Base-by-base conservation (phyloP, 2,888 invertebrate genomes). In the Heteromyza rotundicornis region DNA sequence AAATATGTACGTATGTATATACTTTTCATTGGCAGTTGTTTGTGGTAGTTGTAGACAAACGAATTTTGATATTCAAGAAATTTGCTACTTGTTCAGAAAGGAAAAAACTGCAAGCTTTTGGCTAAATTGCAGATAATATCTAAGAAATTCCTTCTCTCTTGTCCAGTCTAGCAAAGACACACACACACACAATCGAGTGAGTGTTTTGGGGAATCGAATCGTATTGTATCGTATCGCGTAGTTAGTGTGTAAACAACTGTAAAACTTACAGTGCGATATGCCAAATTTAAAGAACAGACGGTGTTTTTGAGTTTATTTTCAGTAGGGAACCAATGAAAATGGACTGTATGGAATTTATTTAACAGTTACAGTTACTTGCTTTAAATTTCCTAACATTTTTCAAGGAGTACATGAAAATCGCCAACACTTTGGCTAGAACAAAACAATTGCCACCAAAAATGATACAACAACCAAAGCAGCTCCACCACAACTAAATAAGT, bases 1-100 rank as follows among this genome's bases (percentile, higher is more conserved):
- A n/a, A n/a, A n/a, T n/a, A n/a, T n/a, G n/a, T n/a, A n/a, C n/a
- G n/a, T n/a, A n/a, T n/a, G n/a, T n/a, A n/a, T 55, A 51, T 22
- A 50, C 17, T 61, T 49, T 59, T 36, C 64, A 60, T 64, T 64
- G 64, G 62, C 66, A 68, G 59, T 56, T 49, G 59, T 62, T 64
- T 64, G 62, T 59, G 53, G 49, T 60, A 60, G 65, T 64, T 60
- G 72, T 72, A 73, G 70, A 76, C 72, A 74, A 68, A 69, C 66
- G 72, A 67, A 66, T 75, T 73, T 72, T 74, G 74, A 73, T 73
- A 73, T 73, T 75, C n/a, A n/a, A n/a, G 73, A 73, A 75, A 73
- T 73, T n/a, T 73, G 76, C 73, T 73, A 74, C 73, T 71, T 74
- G 74, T 69, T 74, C 68, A 44, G 14, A 40, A 40, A n/a, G n/a